Evolutionary conservation across 2,113 vertebrate species (phyloP), one percentile per base, ranked within the genome.

Genomic region (Rhea pennata): DNA sequence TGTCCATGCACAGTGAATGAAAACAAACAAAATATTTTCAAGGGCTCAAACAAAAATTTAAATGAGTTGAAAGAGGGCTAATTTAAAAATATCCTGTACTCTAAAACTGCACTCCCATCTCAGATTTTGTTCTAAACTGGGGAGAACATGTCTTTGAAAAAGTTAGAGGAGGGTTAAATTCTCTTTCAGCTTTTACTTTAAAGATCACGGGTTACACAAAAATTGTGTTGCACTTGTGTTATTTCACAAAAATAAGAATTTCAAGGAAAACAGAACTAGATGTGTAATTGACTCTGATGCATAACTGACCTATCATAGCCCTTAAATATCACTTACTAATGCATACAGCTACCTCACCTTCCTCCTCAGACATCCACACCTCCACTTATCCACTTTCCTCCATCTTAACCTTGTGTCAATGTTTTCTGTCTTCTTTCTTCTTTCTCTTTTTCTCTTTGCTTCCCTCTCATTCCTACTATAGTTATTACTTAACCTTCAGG

Each of bases 401-500:
- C 95, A 91, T 93, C 94, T 97, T 93, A 97, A 96, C 95, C 95
- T 95, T 70, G 67, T 88, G 88, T 96, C 96, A 96, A 94, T 97
- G 96, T 97, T 96, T 96, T 90, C 91, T 93, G 44, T 95, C 95
- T 95, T 93, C 87, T 93, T 95, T 95, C 67, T 23, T 88, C 50
- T 69, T 94, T 89, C 82, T 76, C 78, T 46, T 26, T 17, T 87
- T 93, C 85, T 82, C 79, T 80, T 71, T 36, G 91, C 83, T 97
- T 90, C 81, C 83, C 88, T 96, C 83, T 97, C 88, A 69, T 92
- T 94, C 93, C 93, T 95, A 54, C 95, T 83, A 84, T 88, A 90
- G 96, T 95, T 97, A 97, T 97, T 97, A 96, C 95, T 97, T 97
- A 97, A 97, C 96, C 97, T 97, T 97, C 97, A 97, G 97, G 97